Conservation (phyloP, 2,888 invertebrate genomes). For the Ormyrus pomaceus region DNA sequence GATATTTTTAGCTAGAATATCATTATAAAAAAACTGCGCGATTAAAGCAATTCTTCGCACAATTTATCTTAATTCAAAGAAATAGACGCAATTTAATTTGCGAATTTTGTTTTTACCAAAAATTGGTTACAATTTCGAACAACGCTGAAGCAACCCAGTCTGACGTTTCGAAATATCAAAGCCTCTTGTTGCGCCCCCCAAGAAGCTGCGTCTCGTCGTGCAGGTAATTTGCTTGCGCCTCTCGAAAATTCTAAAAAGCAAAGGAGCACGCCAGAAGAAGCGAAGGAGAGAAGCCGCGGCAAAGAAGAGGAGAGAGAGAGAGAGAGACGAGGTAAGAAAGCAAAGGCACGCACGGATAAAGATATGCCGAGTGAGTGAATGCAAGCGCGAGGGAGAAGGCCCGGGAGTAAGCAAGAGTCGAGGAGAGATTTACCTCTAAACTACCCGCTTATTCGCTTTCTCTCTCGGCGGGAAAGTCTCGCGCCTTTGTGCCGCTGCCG, state of each 20-base stretch:
- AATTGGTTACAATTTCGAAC: too few relatives aligned
- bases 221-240: neutral
- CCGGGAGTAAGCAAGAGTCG: neutral
- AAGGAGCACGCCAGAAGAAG: neutral
- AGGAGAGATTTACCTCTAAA: constrained; percentile 43
- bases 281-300: neutral
- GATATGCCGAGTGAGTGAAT: constrained; percentile 21
- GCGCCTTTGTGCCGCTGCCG: constrained; percentile 22
- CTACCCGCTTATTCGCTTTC: constrained; percentile 36
- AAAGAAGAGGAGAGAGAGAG: neutral
- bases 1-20: neutral
- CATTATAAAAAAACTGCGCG: too few relatives aligned
- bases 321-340: constrained; percentile 16
- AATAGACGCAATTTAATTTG: neutral
- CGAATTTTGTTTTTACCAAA: too few relatives aligned
- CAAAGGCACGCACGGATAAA: constrained; percentile 48
- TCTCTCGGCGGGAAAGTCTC: constrained; percentile 12
- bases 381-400: neutral
- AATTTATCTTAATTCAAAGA: neutral
- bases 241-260: neutral
- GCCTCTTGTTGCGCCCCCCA: too few relatives aligned
- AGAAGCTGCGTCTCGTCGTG: neutral
- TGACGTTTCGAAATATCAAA: too few relatives aligned
- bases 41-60: neutral
- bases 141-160: too few relatives aligned